phyloP scores from a whole-genome alignment of 2,888 invertebrate genomes.

The Pollenia labialis region DNA sequence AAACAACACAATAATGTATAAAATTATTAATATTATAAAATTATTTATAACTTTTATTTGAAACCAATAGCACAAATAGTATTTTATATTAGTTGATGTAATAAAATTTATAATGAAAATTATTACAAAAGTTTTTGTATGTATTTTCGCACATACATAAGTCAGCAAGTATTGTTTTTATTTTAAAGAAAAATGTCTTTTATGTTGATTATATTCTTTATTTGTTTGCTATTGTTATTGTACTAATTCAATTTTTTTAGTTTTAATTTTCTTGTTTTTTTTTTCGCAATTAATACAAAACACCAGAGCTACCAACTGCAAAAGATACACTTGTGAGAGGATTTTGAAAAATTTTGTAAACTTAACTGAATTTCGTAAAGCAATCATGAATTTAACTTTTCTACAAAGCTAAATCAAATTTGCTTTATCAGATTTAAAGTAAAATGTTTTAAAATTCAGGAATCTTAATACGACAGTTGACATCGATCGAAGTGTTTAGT shows the following conservation, averaged over 20 bases:
- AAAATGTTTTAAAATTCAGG: too few species aligned
- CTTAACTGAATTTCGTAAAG: too few species aligned
- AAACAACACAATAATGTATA: slow-evolving; percentile 8
- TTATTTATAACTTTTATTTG: neutral
- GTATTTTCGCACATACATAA: neutral
- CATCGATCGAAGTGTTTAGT: too few species aligned
- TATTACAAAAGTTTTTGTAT: slow-evolving; percentile 6
- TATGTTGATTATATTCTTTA: neutral
- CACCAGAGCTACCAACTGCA: slow-evolving; percentile 29
- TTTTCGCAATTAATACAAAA: slow-evolving; percentile 38
- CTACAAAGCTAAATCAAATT: too few species aligned
- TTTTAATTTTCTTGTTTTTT: neutral
- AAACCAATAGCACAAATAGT: slow-evolving; percentile 8
- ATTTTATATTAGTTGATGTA: neutral
- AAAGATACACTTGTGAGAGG: neutral
- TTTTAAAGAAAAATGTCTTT: slow-evolving; percentile 13
- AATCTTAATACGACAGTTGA: too few species aligned
- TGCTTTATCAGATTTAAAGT: too few species aligned
- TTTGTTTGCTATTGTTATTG: slow-evolving; percentile 37
- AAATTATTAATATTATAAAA: slow-evolving; percentile 6
- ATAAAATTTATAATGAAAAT: neutral
- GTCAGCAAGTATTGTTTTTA: neutral
- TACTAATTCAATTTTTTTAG: slow-evolving; percentile 29
- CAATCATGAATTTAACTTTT: too few species aligned
- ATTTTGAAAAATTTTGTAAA: too few species aligned